Base-by-base conservation (phyloP, 2,113 vertebrate species). In the Collichthys lucidus region DNA sequence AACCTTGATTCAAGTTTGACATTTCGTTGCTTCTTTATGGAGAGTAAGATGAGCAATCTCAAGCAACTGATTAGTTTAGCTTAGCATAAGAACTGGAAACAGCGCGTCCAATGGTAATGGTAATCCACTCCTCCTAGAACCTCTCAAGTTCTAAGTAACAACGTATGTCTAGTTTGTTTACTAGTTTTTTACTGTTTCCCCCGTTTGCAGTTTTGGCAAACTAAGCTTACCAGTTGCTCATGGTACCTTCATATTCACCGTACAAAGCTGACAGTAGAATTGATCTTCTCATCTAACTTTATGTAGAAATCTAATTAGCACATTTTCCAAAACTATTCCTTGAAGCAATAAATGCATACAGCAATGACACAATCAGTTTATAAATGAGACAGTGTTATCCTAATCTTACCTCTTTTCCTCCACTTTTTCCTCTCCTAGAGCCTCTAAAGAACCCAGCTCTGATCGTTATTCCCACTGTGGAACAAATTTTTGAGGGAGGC, bases 401-500 rank as follows among this genome's bases (percentile, higher is more conserved):
- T 73, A 17, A 56, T 26, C 35, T 76, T 0, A 20, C 2, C 14
- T 70, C 29, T 68, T 55, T 68, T 44, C 57, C 26, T 60, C n/a
- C 26, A 2, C 4, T 5, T 66, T 60, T 57, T 63, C 22, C 17
- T 70, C 35, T 49, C 19, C 2, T 64, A 96, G 95, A 86, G 74
- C 95, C 94, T 29, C 60, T 94, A 52, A 66, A 49, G 3, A 6
- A 73, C 0, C 46, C 79, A 0, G 17, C 8, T 4, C 76, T 95
- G 57, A 82, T 26, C 0, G 66, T 89, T 49, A 0, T 92, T 74
- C 93, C 94, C 0, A 0, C 4, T 5, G 14, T 46, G 20, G 0
- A 20, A 0, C 10, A 90, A 0, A 70, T 94, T 53, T 46, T 70
- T 0, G 95, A 95, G 70, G 92, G 91, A 3, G 0, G 63, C 0